Evolutionary conservation across 2,888 invertebrate species (phyloP).

Genomic region (Epirrita christyi): DNA sequence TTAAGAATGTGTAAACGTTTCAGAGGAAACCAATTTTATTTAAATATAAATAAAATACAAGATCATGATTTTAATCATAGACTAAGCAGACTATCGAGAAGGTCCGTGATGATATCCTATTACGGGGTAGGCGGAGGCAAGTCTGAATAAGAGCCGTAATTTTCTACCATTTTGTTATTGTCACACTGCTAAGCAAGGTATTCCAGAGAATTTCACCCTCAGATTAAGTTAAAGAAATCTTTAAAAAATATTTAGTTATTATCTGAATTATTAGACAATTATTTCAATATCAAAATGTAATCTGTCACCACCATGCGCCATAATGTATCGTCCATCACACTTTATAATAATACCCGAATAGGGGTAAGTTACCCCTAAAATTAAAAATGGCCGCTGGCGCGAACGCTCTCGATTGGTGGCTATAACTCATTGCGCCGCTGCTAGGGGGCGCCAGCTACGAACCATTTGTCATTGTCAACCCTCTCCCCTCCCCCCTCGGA

Average conservation of each 20-base stretch:
- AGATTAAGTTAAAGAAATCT: too few species aligned
- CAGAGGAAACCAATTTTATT: too few species aligned
- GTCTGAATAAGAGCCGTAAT: too few species aligned
- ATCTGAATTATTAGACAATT: not conserved
- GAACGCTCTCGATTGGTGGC: conserved; percentile 80
- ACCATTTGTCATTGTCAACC: conserved; percentile 80
- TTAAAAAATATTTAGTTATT: too few species aligned
- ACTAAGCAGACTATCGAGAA: too few species aligned
- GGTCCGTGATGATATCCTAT: not conserved
- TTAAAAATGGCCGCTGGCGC: conserved; percentile 81
- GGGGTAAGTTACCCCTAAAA: conserved; percentile 80
- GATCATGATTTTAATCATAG: too few species aligned
- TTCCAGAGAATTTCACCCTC: too few species aligned
- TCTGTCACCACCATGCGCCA: conserved; percentile 34
- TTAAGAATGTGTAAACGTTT: too few species aligned
- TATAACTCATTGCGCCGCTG: conserved; percentile 77
- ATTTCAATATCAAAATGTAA: conserved; percentile 19
- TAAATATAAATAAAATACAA: too few species aligned
- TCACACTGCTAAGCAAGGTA: too few species aligned
- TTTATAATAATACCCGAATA: conserved; percentile 63
- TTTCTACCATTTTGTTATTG: too few species aligned
- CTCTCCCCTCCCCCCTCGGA: conserved; percentile 64
- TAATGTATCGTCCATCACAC: conserved; percentile 35
- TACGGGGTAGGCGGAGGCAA: not conserved
- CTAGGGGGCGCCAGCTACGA: conserved; percentile 68